A percentile compares a stretch with the other conserved stretches of the same genome.
Conservation (phyloP, 2,113 vertebrate genomes). For the Siniperca chuatsi region DNA sequence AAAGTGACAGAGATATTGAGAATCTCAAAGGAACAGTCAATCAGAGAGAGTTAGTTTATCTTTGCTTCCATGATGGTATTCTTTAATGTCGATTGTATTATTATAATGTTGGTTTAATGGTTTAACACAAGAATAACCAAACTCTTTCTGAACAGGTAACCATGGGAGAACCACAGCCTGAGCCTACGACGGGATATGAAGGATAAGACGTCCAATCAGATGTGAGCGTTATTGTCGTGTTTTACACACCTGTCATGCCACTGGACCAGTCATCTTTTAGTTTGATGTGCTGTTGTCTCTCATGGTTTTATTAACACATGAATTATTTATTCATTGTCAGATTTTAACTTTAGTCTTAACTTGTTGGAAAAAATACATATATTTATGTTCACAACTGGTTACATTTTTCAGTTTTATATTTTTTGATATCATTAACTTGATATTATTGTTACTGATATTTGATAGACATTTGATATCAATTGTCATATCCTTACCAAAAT, state of each 20-base stretch:
- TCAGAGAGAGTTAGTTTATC: background rate
- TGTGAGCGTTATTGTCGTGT: conserved; percentile 65
- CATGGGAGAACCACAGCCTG: background rate
- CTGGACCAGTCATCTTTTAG: conserved; percentile 29
- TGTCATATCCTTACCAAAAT: conserved; percentile 3
- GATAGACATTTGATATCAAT: conserved; percentile 5
- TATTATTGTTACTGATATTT: conserved; percentile 12
- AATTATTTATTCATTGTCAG: conserved; percentile 61
- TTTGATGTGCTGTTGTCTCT: conserved; percentile 18
- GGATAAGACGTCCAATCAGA: conserved; percentile 51
- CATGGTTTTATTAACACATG: conserved; percentile 17
- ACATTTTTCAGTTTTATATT: background rate
- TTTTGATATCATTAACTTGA: conserved; percentile 15
- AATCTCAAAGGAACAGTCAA: conserved; percentile 19
- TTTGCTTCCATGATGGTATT: background rate
- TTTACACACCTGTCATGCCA: conserved; percentile 26
- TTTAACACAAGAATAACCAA: background rate
- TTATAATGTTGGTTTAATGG: background rate
- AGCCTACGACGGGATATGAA: conserved; percentile 2
- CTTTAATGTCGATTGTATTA: background rate
- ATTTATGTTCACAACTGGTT: background rate
- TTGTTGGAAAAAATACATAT: background rate
- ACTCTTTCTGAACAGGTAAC: conserved; percentile 62
- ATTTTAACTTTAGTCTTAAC: conserved; percentile 20
- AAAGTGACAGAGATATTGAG: conserved; percentile 9